phyloP scores from a whole-genome alignment of 2,797 vertebrate species.

The Scyliorhinus canicula region DNA sequence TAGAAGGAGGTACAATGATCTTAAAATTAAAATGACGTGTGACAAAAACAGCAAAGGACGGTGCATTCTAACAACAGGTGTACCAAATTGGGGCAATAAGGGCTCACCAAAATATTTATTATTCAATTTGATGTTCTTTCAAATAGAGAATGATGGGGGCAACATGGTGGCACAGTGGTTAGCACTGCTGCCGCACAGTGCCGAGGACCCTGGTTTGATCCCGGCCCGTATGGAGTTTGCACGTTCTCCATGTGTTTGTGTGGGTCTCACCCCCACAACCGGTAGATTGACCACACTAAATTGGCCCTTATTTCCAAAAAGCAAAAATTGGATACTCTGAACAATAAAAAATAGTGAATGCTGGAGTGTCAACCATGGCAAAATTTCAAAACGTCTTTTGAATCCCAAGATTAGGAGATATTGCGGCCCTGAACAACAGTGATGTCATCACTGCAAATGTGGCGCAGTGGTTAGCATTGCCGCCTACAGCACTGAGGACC shows the following conservation, averaged over 20 bases:
- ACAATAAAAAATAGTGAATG: background rate
- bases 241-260: too few relatives aligned
- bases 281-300: too few relatives aligned
- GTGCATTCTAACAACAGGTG: background rate
- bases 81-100: background rate
- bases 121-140: background rate
- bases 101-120: background rate
- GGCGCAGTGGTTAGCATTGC: too few relatives aligned
- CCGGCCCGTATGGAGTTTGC: too few relatives aligned
- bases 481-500: too few relatives aligned
- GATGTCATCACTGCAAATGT: background rate
- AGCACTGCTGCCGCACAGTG: too few relatives aligned
- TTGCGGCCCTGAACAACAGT: background rate
- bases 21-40: background rate
- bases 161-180: too few relatives aligned
- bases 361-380: background rate
- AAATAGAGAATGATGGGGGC: background rate
- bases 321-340: too few relatives aligned
- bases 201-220: too few relatives aligned
- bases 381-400: background rate
- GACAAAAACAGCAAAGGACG: background rate
- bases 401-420: background rate
- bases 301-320: too few relatives aligned
- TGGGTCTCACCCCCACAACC: too few relatives aligned
- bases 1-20: background rate